phyloP scores from a whole-genome alignment of 1,140 invertebrate species.

The Diachasma alloeum region DNA sequence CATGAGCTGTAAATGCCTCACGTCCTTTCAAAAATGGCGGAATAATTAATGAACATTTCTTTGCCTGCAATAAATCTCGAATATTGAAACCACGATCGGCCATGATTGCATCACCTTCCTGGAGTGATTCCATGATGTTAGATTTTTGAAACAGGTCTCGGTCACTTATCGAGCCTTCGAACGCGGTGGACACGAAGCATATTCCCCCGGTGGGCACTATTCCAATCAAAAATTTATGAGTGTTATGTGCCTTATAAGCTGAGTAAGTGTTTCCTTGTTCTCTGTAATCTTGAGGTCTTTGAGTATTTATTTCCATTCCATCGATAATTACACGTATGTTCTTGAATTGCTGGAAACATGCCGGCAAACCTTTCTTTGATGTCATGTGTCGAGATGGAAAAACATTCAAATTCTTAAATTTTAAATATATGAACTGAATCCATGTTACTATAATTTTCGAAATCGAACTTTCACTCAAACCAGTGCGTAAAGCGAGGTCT shows the following conservation, averaged over 20 bases:
- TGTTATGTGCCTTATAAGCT: conserved; percentile 33
- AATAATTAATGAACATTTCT: conserved; percentile 4
- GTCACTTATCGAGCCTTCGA: conserved; percentile 41
- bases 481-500: too few species aligned
- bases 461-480: too few species aligned
- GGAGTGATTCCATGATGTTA: conserved; percentile 38
- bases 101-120: conserved; percentile 35
- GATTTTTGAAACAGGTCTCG: conserved; percentile 36
- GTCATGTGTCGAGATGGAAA: too few species aligned
- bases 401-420: too few species aligned
- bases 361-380: not conserved
- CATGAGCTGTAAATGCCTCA: too few species aligned
- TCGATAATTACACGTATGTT: conserved; percentile 32
- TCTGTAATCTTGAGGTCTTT: conserved; percentile 20
- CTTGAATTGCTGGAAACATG: not conserved
- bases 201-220: conserved; percentile 43
- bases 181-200: conserved; percentile 40
- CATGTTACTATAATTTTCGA: too few species aligned
- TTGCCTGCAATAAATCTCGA: conserved; percentile 30
- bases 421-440: too few species aligned
- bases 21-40: too few species aligned
- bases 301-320: conserved; percentile 37
- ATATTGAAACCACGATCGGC: conserved; percentile 41
- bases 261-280: too few species aligned
- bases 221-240: conserved; percentile 42